Percentiles rank a stretch among this genome's conserved stretches.
Conservation (phyloP, 2,888 invertebrate species). For the Teinopalpus imperialis region DNA sequence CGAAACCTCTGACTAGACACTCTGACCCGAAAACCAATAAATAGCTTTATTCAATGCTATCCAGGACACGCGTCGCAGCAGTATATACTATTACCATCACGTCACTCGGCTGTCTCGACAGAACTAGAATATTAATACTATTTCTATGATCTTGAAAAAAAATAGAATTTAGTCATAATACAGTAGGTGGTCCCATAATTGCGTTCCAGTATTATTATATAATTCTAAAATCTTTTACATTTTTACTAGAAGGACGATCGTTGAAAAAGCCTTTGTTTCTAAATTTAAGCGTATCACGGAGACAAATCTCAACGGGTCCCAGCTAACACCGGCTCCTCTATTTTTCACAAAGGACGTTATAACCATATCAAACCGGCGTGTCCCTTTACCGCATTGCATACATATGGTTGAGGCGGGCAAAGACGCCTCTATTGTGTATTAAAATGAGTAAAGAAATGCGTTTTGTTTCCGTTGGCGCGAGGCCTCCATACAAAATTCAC, state of each 20-base stretch:
- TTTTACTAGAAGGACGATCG: constrained; percentile 67
- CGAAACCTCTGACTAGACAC: no score
- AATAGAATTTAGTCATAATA: no score
- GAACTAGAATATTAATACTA: no score
- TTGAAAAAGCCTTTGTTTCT: constrained; percentile 48
- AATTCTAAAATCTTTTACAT: no score
- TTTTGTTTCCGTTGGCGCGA: constrained; percentile 68
- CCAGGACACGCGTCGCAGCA: no score
- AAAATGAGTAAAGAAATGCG: constrained; percentile 72
- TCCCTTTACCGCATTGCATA: constrained; percentile 76
- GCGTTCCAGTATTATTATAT: no score
- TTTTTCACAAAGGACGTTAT: constrained; percentile 76
- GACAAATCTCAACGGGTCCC: constrained; percentile 63
- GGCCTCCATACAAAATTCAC: constrained; percentile 66
- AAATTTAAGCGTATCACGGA: constrained; percentile 76
- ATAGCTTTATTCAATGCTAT: no score
- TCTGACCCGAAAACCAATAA: no score
- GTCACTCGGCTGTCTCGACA: no score
- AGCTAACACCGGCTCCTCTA: constrained; percentile 68
- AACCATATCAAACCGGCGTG: constrained; percentile 80
- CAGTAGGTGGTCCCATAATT: no score
- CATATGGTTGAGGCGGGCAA: constrained; percentile 59
- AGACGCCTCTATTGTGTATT: constrained; percentile 64
- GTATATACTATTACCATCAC: no score
- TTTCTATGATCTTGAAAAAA: no score